Base-by-base conservation (phyloP, 2,797 vertebrate species). In the Lithobates sylvaticus region DNA sequence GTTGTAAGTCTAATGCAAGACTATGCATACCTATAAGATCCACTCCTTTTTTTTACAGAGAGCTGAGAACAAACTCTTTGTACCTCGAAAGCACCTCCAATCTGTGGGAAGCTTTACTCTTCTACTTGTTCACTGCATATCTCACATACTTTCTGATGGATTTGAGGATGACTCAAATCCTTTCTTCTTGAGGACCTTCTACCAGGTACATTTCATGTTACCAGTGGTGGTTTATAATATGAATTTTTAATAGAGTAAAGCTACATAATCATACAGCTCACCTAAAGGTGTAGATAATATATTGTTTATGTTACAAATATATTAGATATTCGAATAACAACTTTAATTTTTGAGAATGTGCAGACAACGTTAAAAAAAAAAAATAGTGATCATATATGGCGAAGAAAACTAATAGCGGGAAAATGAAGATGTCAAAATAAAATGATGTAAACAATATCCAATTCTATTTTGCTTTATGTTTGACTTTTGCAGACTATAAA, bases 41-140 rank as follows among this genome's bases (percentile, higher is more conserved):
- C 16, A 7, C 32, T 18, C 6, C 9, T 3, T 81, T 0, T 0
- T 88, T 71, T 81, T 85, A 71, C 90, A 98, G 97, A 91, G 92
- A 8, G 90, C 92, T 5, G 88, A 94, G 87, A 91, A 91, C 67
- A 94, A 78, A 0, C 91, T 98, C n/a, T 97, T 96, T 81, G 36
- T 98, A 61, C 93, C 92, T 12, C 92, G 93, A 65, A 94, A 95
- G 71, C 94, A 94, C 89, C 93, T 98, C 76, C 91, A 93, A 27
- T 96, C 95, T 0, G 95, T 92, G 23, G 97, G 97, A 4, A 90
- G 93, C 16, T 97, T 98, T 72, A 90, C 96, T 44, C 93, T 98
- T 72, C 88, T 98, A 67, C 92, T 98, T 0, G 92, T 97, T 10
- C 96, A 96, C 89, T 97, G 96, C 86, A 84, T 95, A 78, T 95